These are phyloP conservation scores for Pangasius macronema DNA, from an alignment of 2,797 vertebrate species.

Conservation along the genomic window DNA sequence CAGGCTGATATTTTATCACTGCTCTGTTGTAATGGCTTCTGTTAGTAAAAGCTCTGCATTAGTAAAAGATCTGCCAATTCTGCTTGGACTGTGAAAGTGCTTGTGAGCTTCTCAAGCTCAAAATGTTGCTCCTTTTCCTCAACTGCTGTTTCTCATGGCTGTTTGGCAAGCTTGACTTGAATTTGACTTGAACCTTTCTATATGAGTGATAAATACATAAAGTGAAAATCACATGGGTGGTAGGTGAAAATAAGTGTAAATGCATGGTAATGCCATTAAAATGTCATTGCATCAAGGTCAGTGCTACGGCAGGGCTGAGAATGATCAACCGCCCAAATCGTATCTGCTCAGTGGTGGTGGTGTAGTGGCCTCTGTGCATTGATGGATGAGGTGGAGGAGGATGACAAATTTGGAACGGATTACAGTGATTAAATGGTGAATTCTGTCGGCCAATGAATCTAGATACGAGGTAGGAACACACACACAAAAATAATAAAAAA, in stretches of 20 bases:
- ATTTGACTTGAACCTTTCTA: background rate
- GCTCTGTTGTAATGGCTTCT: background rate
- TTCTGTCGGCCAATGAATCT: background rate
- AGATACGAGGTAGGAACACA: background rate
- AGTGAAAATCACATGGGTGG: background rate
- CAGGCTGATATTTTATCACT: background rate
- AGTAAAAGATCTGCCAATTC: background rate
- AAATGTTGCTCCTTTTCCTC: slow-evolving; percentile 1
- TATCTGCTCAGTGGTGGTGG: slow-evolving; percentile 9
- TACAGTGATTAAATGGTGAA: slow-evolving; percentile 14
- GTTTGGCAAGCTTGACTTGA: slow-evolving; percentile 6
- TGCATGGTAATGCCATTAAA: background rate
- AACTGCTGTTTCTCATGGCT: background rate
- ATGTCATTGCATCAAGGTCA: slow-evolving; percentile 21
- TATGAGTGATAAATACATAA: background rate
- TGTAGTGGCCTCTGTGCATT: background rate
- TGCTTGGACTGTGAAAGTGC: background rate
- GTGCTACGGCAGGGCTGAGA: slow-evolving; percentile 6
- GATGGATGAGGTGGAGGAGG: slow-evolving; percentile 6
- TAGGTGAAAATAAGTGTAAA: slow-evolving; percentile 6
- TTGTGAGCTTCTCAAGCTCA: background rate
- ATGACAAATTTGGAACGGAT: slow-evolving; percentile 19
- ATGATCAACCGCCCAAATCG: slow-evolving; percentile 29
- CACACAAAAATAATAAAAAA: background rate
- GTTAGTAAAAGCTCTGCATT: background rate